Percentiles rank a stretch among this genome's conserved stretches.
Conservation (phyloP, 1,140 invertebrate genomes). For the Kradibia gibbosae region DNA sequence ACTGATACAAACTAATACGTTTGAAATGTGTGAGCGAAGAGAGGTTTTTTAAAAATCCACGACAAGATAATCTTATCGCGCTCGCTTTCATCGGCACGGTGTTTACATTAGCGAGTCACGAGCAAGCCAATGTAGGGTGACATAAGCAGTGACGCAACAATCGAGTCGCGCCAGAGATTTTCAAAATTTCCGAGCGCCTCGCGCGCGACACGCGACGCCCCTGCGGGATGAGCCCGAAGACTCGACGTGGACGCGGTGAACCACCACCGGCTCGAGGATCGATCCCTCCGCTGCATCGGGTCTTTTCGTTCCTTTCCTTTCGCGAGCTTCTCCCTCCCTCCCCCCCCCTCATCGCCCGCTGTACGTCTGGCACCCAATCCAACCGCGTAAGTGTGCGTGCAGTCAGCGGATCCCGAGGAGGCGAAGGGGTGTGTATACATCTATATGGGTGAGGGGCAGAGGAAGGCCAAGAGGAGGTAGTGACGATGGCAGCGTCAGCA, state of each 20-base stretch:
- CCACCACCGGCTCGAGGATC: not conserved
- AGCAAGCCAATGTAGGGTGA: not conserved
- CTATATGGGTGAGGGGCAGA: not conserved
- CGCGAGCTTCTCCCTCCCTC: too few species aligned
- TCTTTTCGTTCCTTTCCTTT: too few species aligned
- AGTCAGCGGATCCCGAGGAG: too few species aligned
- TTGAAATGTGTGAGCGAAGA: not conserved
- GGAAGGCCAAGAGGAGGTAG: too few species aligned
- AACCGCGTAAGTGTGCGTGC: too few species aligned
- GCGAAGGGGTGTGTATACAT: too few species aligned
- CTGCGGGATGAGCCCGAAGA: not conserved
- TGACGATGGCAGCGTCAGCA: conserved; percentile 5
- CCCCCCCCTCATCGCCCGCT: too few species aligned
- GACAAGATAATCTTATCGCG: not conserved
- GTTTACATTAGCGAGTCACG: not conserved
- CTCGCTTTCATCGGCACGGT: not conserved
- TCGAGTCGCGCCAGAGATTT: not conserved
- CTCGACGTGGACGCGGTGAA: not conserved
- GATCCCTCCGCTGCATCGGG: not conserved
- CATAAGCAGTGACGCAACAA: not conserved
- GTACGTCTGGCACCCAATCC: too few species aligned
- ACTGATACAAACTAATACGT: not conserved
- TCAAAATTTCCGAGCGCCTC: not conserved
- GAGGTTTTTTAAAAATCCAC: not conserved
- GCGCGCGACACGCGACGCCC: too few species aligned